Evolutionary conservation across 2,888 invertebrate genomes (phyloP), one percentile per base, ranked within the genome.

Genomic region (Priapulus caudatus): DNA sequence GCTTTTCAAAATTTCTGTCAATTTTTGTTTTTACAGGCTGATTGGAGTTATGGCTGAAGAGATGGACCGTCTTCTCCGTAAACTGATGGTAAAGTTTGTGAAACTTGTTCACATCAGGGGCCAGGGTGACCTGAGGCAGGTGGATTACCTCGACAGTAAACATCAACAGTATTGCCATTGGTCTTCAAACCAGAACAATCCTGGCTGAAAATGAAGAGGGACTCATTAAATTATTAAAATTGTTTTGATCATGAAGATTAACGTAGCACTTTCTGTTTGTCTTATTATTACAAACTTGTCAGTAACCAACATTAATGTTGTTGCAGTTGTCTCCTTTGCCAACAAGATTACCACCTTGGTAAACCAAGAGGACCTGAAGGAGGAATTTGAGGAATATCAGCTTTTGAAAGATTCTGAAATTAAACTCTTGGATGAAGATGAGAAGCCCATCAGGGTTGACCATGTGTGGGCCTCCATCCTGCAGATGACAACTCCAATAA

Each of bases 11-110:
- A n/a, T n/a, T n/a, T n/a, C n/a, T n/a, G n/a, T n/a, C n/a, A n/a
- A n/a, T n/a, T n/a, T n/a, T n/a, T n/a, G n/a, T n/a, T n/a, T n/a
- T n/a, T 10, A 33, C 33, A 33, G 33, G 10, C 10, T 10, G 33
- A 33, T 33, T 33, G 33, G 33, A 10, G n/a, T 10, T n/a, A 10
- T 33, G 10, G 10, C n/a, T 33, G 10, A 10, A n/a, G 33, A 33
- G 33, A 33, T 33, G 33, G 33, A 33, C n/a, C 33, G 33, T 33
- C 33, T 33, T 33, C n/a, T 33, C 10, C 33, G 33, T 10, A 33
- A 33, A 33, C 33, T 33, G 33, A 10, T 33, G 33, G 33, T 33
- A n/a, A 33, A 33, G 33, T 33, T 33, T 33, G 33, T 33, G n/a
- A 10, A 33, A n/a, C 10, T 33, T 10, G n/a, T n/a, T 10, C 33